phyloP scores from a whole-genome alignment of 2,113 vertebrate genomes.

The Gyps fulvus region DNA sequence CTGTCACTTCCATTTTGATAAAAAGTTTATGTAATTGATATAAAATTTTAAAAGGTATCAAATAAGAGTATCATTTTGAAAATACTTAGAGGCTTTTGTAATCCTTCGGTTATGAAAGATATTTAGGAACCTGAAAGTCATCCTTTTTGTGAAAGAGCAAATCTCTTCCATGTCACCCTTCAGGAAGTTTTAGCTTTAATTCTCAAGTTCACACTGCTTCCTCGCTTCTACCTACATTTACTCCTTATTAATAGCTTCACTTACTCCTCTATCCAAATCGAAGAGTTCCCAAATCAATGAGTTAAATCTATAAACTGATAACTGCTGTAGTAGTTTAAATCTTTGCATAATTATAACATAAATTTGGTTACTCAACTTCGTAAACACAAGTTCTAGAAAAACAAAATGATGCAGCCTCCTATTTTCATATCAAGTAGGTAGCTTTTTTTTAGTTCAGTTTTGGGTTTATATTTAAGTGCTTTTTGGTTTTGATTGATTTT shows the following conservation, averaged over 20 bases:
- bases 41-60: neutral
- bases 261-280: neutral
- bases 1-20: neutral
- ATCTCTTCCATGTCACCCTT: neutral
- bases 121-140: neutral
- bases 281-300: neutral
- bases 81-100: neutral
- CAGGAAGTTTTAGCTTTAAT: neutral
- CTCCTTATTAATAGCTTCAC: neutral
- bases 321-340: neutral
- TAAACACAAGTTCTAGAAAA: neutral
- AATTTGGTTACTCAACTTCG: neutral
- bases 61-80: neutral
- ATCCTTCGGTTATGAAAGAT: neutral
- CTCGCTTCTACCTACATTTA: neutral
- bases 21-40: neutral
- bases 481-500: constrained; percentile 66
- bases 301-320: neutral
- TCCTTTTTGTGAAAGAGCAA: neutral
- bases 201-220: neutral
- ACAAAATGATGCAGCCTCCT: neutral
- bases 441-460: neutral
- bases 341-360: neutral
- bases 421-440: neutral
- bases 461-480: neutral